A percentile compares a stretch with the other conserved stretches of the same genome.
These are phyloP conservation scores for Podarcis siculus DNA, from an alignment of 2,797 vertebrate species.

Conservation along the genomic window DNA sequence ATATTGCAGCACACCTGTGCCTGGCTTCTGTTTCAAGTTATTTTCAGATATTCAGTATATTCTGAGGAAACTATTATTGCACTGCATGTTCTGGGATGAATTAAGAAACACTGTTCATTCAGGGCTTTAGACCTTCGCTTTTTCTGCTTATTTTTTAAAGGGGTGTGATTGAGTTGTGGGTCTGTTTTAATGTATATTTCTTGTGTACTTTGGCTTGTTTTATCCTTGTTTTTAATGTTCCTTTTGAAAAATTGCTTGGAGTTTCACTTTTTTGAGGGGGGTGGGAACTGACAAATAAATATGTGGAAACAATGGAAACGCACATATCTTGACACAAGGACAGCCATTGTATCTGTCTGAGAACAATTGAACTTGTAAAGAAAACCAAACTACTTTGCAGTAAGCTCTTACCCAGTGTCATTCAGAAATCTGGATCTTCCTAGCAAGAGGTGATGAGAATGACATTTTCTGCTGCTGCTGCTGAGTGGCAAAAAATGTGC, in stretches of 20 bases:
- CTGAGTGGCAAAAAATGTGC: neutral
- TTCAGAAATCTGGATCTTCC: neutral
- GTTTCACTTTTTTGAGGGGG: no score
- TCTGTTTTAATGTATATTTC: no score
- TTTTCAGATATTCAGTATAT: neutral
- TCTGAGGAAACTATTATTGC: neutral
- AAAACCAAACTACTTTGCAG: neutral
- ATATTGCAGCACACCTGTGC: neutral
- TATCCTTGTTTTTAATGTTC: no score
- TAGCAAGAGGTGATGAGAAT: neutral
- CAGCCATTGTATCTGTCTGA: neutral
- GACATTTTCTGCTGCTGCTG: neutral
- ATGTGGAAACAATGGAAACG: neutral
- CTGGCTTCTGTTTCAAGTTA: neutral
- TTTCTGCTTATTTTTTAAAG: no score
- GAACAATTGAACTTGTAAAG: neutral
- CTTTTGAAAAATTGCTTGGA: no score
- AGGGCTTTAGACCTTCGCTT: no score
- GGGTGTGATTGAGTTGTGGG: no score
- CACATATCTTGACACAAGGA: neutral
- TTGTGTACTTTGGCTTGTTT: no score
- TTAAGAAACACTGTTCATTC: no score
- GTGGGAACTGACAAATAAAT: no score
- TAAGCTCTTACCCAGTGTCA: neutral
- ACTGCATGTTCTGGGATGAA: neutral